Base-by-base conservation (phyloP, 1,140 invertebrate genomes). In the Macrocentrus cingulum region DNA sequence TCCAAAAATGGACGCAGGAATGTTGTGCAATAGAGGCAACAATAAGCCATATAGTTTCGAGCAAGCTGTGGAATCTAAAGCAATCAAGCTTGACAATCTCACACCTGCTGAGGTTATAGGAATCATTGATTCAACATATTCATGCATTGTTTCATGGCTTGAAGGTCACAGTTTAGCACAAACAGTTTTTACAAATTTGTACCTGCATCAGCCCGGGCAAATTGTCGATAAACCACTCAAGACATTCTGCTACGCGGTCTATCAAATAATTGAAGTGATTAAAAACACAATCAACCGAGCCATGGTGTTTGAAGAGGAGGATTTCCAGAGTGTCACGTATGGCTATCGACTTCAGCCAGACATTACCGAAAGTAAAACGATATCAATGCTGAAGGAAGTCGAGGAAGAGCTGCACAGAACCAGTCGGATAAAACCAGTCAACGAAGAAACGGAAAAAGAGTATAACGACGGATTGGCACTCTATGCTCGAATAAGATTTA, bases 1-100 rank as follows among this genome's bases (percentile, higher is more conserved):
- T 80, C 95, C 95, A 1, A 99, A 99, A 84, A 99, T 99, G 97
- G 97, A 99, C 84, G 95, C 95, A 37, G 96, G 96, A 18, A 98
- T 99, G 95, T 77, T 95, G 63, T 97, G 94, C 72, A 97, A 98
- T 78, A 84, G 91, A 69, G 88, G 88, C 7, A 87, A 87, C 63
- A 87, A 90, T 67, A 87, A 92, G 74, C 87, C 93, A 29, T 84
- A 94, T n/a, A 94, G 88, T 51, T 94, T 98, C 73, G 87, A 91
- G 65, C 88, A 94, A 69, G 89, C 92, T 58, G 85, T 95, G 16
- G 84, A 88, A 85, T 84, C 84, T 65, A 88, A 88, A 5, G 83
- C 85, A 62, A 75, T 98, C 20, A 94, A 94, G 79, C 79, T 97
- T 41, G 86, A 90, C 62, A 85, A 90, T 64, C 77, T 94, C 44